These are phyloP conservation scores for Holcopasites calliopsidis DNA, from an alignment of 1,140 invertebrate species.

Conservation along the genomic window DNA sequence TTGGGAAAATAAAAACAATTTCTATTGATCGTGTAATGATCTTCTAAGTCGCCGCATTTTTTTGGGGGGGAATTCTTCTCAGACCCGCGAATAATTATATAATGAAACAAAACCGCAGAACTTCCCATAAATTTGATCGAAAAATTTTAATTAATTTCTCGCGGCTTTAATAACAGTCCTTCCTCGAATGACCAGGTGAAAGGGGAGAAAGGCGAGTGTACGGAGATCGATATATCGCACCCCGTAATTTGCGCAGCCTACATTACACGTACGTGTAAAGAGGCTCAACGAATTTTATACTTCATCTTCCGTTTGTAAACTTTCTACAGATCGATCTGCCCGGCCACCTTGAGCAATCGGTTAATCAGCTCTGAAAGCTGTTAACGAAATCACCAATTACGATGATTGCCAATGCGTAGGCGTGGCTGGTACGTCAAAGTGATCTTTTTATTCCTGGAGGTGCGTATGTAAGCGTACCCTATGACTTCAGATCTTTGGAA, in stretches of 20 bases:
- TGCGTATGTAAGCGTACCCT: too few species aligned
- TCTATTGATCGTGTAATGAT: too few species aligned
- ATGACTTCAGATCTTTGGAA: background rate
- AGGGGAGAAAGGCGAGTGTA: background rate
- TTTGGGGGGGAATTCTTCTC: too few species aligned
- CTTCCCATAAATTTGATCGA: background rate
- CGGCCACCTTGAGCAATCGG: too few species aligned
- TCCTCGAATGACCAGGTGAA: background rate
- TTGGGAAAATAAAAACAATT: background rate
- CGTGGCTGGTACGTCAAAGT: background rate
- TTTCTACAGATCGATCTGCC: background rate
- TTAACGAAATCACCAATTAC: slow-evolving; percentile 11
- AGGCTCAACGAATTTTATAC: background rate
- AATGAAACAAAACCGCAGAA: too few species aligned
- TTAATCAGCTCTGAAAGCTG: background rate
- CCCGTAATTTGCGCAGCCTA: background rate
- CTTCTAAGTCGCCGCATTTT: too few species aligned
- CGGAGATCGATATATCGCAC: background rate
- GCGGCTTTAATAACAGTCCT: too few species aligned
- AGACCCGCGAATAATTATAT: too few species aligned
- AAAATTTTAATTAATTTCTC: background rate
- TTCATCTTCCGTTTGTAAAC: background rate
- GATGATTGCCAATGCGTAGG: background rate
- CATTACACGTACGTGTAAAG: background rate
- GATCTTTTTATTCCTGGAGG: background rate